Conservation (phyloP, 2,797 vertebrate species). For the Peromyscus nudipes region DNA sequence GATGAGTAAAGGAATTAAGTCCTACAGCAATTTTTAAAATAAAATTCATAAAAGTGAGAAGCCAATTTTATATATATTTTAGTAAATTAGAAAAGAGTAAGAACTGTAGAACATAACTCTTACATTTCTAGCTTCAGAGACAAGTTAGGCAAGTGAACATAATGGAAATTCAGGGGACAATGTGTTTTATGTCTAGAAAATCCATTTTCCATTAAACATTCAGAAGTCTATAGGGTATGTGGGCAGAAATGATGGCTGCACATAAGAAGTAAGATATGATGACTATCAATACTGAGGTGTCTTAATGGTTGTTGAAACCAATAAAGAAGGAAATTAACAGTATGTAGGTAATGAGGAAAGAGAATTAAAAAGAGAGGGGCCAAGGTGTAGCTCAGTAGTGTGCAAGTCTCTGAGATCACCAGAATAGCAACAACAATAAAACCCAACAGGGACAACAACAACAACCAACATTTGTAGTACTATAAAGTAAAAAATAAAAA, state of each 20-base stretch:
- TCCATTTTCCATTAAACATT: not conserved
- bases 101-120: not conserved
- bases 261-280: not conserved
- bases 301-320: not conserved
- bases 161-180: not conserved
- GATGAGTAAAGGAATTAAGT: not conserved
- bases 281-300: not conserved
- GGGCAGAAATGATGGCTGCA: not conserved
- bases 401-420: not conserved
- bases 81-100: not conserved
- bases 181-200: conserved; percentile 3
- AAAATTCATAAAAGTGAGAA: conserved; percentile 33
- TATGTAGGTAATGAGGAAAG: not conserved
- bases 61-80: conserved; percentile 5
- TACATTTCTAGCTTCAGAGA: conserved; percentile 31
- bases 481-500: not conserved
- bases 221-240: not conserved
- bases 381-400: not conserved
- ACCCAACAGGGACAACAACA: not conserved
- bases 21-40: conserved; percentile 32
- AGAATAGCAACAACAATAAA: not conserved
- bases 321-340: not conserved
- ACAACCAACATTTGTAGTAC: not conserved
- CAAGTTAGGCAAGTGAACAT: not conserved
- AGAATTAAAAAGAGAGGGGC: not conserved